These are phyloP conservation scores for Eleutherodactylus coqui DNA, from an alignment of 2,797 vertebrate species.

Conservation along the genomic window DNA sequence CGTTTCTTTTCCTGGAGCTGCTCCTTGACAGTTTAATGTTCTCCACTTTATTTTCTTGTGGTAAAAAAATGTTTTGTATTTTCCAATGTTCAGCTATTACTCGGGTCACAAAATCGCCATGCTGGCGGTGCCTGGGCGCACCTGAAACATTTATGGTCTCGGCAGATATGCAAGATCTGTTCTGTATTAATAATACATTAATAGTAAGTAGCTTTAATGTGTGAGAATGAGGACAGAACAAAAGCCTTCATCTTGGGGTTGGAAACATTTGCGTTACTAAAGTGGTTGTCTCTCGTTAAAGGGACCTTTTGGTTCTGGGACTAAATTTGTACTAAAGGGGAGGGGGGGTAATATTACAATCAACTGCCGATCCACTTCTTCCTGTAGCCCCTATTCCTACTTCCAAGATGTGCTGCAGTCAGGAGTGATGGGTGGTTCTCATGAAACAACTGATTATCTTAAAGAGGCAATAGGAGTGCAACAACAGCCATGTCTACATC, in stretches of 20 bases:
- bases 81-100: conserved; percentile 55
- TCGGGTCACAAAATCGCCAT: conserved; percentile 46
- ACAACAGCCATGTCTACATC: neutral
- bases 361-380: no score
- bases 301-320: no score
- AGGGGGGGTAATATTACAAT: no score
- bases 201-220: neutral
- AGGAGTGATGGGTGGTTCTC: neutral
- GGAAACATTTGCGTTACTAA: no score
- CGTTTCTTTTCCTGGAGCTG: conserved; percentile 45
- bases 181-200: conserved; percentile 1
- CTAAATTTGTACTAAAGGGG: no score
- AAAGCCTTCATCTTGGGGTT: neutral
- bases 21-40: conserved; percentile 62
- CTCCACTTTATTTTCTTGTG: conserved; percentile 54
- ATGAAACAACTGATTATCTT: neutral
- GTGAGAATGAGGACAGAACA: neutral
- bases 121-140: conserved; percentile 9
- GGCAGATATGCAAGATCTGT: neutral
- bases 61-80: conserved; percentile 61
- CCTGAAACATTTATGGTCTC: neutral
- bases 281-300: no score
- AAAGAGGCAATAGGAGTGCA: neutral
- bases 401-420: no score
- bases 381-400: no score